Conservation (phyloP, 1,140 invertebrate species). For the Drosophila quadrilineata region DNA sequence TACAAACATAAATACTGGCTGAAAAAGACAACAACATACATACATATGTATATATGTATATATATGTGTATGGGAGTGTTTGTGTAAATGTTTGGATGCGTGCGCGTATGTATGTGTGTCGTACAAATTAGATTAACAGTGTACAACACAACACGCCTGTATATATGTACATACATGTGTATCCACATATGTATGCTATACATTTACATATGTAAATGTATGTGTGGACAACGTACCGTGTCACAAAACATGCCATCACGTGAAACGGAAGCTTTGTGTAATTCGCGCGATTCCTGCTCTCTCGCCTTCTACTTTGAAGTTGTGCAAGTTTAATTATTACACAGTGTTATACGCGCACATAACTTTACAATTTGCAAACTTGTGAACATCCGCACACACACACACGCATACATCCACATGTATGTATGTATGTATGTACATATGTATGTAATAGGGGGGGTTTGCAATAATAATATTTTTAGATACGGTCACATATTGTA, state of each 20-base stretch:
- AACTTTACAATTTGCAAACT: no score
- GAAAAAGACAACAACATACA: no score
- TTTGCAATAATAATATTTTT: conserved; percentile 20
- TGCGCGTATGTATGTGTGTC: conserved; percentile 27
- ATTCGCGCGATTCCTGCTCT: conserved; percentile 35
- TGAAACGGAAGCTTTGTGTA: conserved; percentile 36
- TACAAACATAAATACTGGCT: conserved; percentile 10
- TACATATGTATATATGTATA: neutral
- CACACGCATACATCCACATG: conserved; percentile 2
- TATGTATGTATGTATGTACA: neutral
- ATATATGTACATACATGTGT: no score
- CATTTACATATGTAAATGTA: no score
- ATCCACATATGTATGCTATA: no score
- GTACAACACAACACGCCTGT: conserved; percentile 24
- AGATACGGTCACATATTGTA: conserved; percentile 13
- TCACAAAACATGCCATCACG: conserved; percentile 5
- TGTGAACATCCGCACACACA: neutral
- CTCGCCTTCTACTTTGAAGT: no score
- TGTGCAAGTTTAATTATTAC: no score
- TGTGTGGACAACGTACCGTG: neutral
- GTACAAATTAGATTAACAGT: conserved; percentile 69
- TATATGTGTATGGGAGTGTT: neutral
- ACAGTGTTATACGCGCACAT: neutral
- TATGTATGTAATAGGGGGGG: no score
- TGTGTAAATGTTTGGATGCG: neutral